Evolutionary conservation across 2,113 vertebrate genomes (phyloP).

Genomic region (Kryptolebias marmoratus): DNA sequence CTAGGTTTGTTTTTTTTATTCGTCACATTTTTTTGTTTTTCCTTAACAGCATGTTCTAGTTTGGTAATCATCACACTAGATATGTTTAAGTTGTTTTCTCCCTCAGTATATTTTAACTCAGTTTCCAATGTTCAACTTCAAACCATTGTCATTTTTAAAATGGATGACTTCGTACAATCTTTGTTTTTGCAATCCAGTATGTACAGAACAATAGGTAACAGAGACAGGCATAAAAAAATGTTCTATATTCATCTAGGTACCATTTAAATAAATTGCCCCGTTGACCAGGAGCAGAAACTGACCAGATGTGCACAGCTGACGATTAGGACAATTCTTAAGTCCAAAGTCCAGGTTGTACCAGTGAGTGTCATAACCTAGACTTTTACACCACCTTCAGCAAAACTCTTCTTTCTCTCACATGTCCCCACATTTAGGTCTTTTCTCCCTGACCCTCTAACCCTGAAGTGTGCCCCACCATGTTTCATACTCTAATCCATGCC

Average conservation of each 20-base stretch:
- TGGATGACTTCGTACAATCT: no score
- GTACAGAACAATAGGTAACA: no score
- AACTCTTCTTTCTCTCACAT: not conserved
- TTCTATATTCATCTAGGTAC: not conserved
- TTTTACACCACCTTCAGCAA: not conserved
- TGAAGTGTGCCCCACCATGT: constrained; percentile 20
- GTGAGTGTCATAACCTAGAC: not conserved
- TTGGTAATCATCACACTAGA: no score
- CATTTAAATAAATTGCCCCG: not conserved
- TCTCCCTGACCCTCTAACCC: constrained; percentile 48
- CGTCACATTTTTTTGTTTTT: no score
- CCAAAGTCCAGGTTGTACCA: not conserved
- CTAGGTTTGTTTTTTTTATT: no score
- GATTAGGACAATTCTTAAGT: not conserved
- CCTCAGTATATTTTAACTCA: no score
- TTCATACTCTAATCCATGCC: constrained; percentile 53
- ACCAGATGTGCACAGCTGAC: not conserved
- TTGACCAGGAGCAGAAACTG: not conserved
- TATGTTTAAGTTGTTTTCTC: no score
- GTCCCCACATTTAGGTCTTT: constrained; percentile 39
- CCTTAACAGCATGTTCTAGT: no score
- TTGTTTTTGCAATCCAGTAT: no score
- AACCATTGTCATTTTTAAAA: no score
- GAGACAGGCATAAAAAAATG: no score
- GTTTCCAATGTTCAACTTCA: no score